These are phyloP conservation scores for Melanogrammus aeglefinus DNA, from an alignment of 2,797 vertebrate genomes.

Conservation along the genomic window DNA sequence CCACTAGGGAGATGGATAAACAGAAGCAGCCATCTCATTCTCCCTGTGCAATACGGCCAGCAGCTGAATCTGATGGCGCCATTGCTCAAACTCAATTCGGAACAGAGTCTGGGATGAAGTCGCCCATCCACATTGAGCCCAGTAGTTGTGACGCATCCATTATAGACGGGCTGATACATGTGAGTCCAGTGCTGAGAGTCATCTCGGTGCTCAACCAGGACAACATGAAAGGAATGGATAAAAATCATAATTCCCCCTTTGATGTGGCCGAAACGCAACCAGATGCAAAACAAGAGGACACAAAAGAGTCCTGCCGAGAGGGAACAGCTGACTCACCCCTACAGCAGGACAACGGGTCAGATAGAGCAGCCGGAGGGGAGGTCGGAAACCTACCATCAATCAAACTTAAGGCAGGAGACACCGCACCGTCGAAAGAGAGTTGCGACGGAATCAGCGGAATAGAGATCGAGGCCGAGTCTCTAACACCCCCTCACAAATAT, in stretches of 20 bases:
- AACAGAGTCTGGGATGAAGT: constrained; percentile 23
- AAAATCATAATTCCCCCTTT: constrained; percentile 17
- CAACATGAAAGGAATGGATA: constrained; percentile 27
- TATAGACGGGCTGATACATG: constrained; percentile 38
- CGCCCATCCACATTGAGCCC: constrained; percentile 30
- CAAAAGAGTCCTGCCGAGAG: constrained; percentile 31
- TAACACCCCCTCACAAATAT: constrained; percentile 2
- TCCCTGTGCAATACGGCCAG: constrained; percentile 22
- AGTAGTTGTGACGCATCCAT: constrained; percentile 41
- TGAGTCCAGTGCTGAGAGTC: constrained; percentile 29
- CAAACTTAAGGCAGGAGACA: constrained; percentile 25
- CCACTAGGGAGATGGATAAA: constrained; percentile 16
- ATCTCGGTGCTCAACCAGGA: constrained; percentile 24
- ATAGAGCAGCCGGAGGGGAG: constrained; percentile 47
- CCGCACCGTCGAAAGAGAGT: constrained; percentile 37
- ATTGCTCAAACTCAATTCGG: constrained; percentile 28
- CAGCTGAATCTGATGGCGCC: constrained; percentile 27
- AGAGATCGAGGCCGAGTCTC: constrained; percentile 11
- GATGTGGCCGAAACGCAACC: constrained; percentile 32
- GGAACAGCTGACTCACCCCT: constrained; percentile 32
- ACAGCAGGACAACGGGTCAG: constrained; percentile 37
- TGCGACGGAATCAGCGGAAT: constrained; percentile 19
- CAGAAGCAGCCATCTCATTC: constrained; percentile 14
- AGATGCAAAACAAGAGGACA: constrained; percentile 44
- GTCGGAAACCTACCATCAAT: constrained; percentile 35